Percentiles rank a stretch among this genome's conserved stretches.
Conservation (phyloP, 1,140 invertebrate species). For the Aphaenogaster floridana region DNA sequence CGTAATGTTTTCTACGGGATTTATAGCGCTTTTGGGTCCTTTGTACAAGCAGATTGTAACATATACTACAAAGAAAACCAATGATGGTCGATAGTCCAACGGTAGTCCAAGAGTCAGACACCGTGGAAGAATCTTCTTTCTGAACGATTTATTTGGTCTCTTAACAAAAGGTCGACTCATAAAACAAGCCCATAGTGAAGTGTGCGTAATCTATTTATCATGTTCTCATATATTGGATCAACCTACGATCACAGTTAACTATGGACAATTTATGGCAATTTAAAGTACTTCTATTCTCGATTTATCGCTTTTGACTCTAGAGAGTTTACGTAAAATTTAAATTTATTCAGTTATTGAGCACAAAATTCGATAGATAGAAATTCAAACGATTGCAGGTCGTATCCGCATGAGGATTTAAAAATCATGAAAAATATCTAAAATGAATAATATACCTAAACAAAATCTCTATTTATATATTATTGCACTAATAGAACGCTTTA, state of each 20-base stretch:
- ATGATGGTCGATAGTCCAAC: conserved; percentile 39
- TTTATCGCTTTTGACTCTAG: conserved; percentile 21
- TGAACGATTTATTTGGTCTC: conserved; percentile 46
- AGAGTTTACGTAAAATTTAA: conserved; percentile 37
- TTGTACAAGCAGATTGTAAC: not conserved
- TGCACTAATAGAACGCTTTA: not conserved
- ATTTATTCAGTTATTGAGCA: conserved; percentile 4
- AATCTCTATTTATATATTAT: not conserved
- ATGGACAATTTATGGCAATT: conserved; percentile 29
- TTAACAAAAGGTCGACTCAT: conserved; percentile 40
- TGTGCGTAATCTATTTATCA: conserved; percentile 42
- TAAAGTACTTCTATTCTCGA: conserved; percentile 19
- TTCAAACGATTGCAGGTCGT: not conserved
- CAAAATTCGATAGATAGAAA: not conserved
- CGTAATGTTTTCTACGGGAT: conserved; percentile 32
- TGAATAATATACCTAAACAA: not conserved
- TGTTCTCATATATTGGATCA: conserved; percentile 4
- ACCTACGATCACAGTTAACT: conserved; percentile 12
- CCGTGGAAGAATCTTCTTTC: conserved; percentile 5
- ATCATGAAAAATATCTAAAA: not conserved
- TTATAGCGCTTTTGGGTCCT: not conserved
- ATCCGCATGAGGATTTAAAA: not conserved
- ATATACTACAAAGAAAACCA: conserved; percentile 5
- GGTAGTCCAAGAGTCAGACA: not conserved
- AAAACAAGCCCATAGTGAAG: conserved; percentile 42